Evolutionary conservation across 2,888 invertebrate genomes (phyloP), one percentile per base, ranked within the genome.

Genomic region (Stenolophus ochropezus): DNA sequence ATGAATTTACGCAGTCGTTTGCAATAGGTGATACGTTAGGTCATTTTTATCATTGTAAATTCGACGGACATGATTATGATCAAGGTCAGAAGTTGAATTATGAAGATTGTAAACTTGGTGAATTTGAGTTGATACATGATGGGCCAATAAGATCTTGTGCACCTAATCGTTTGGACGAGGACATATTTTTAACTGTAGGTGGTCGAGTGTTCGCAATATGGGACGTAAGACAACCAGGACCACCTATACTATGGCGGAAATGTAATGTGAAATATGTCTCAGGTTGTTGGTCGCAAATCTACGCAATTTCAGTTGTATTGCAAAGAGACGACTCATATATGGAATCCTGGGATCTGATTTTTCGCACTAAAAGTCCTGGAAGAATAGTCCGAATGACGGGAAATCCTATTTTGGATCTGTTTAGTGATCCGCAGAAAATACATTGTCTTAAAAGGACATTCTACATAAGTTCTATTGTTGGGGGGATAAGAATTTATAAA

Each of bases 331-430:
- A 73, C 89, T 96, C 82, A 94, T 94, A 91, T 81, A 89, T 96
- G 11, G 96, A 97, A 88, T 92, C 94, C 11, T 97, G 97, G 97
- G 94, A 96, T 89, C 89, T 97, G 80, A 88, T 94, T 81, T 89
- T 93, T 61, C 91, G 92, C 86, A 94, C 94, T 1, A 53, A 53
- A 20, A 51, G 14, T 1, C 53, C 71, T 3, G 25, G 20, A 5
- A 23, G 23, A 33, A 8, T 71, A 0, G 4, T 69, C 8, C 51
- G 69, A 6, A 25, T 79, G 42, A 27, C n/a, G 11, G 69, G 79
- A 20, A 69, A 71, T 6, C 8, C 51, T 6, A 25, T 71, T 49
- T 6, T 53, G 1, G 79, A 69, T 51, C 18, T 20, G 4, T 79
- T 27, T 18, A 71, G 69, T 33, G 79, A 79, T 1, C 4, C n/a